phyloP scores from a whole-genome alignment of 2,888 invertebrate genomes.

The Ommatoiulus sabulosus region DNA sequence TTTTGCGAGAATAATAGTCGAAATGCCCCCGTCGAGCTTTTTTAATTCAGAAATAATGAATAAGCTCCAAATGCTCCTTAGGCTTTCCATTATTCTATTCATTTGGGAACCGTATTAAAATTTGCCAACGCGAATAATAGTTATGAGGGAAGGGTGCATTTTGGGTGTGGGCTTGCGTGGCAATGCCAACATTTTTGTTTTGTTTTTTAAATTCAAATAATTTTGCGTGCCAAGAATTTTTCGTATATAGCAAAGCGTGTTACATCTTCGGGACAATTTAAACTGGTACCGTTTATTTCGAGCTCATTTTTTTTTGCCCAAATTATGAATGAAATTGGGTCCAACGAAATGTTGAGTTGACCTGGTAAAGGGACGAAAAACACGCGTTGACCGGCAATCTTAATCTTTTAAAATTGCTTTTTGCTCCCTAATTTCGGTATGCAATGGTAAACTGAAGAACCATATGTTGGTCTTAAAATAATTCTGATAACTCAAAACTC shows the following conservation, averaged over 20 bases:
- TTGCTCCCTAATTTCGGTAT: too few relatives aligned
- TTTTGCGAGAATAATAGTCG: not conserved
- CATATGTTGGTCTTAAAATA: too few relatives aligned
- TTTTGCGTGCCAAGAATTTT: not conserved
- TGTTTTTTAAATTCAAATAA: not conserved
- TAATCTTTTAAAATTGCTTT: too few relatives aligned
- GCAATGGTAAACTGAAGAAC: too few relatives aligned
- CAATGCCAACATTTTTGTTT: not conserved
- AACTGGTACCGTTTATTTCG: constrained; percentile 11
- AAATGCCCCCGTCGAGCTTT: constrained; percentile 41
- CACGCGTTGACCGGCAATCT: too few relatives aligned
- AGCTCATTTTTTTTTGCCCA: not conserved
- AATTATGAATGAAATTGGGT: not conserved
- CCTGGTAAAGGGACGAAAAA: not conserved
- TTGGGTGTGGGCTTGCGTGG: not conserved
- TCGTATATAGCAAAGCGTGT: not conserved
- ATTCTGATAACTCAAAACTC: too few relatives aligned
- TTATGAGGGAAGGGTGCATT: not conserved
- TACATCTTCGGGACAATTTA: not conserved
- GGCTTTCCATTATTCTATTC: constrained; percentile 13
- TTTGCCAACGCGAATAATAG: not conserved
- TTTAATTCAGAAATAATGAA: constrained; percentile 34
- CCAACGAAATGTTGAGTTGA: not conserved
- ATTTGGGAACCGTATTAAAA: constrained; percentile 2
- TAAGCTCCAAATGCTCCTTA: constrained; percentile 30